Evolutionary conservation across 2,888 invertebrate species (phyloP), one percentile per base, ranked within the genome.

Genomic region (Bugulina stolonifera): DNA sequence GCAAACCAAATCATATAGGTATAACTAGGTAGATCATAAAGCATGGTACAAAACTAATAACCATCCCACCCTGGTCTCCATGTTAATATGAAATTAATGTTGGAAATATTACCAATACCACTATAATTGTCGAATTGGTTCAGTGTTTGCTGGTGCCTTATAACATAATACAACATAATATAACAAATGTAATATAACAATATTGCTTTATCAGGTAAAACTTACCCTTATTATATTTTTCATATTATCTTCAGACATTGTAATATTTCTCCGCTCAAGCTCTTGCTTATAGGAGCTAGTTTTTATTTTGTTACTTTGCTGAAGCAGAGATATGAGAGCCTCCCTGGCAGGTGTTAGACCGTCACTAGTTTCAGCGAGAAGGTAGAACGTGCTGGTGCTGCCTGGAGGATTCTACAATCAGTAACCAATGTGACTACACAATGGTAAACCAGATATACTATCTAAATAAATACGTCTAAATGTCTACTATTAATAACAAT

Each of bases 361-460:
- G 27, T 64, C 34, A 14, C 32, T 32, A 32, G 64, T 27, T 3
- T 64, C 29, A 3, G 34, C 27, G 32, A 64, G 64, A 32, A 64
- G 10, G 34, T 64, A 64, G 64, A 64, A 64, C 10, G 64, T 64
- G n/a, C 64, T 32, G n/a, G 64, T 64, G n/a, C 64, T 64, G 64
- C 64, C 64, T 29, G 64, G 64, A 29, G 64, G 64, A 5, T 64
- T 64, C 64, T 64, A 64, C 22, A 64, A 32, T n/a, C n/a, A n/a
- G n/a, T n/a, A n/a, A n/a, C n/a, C n/a, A n/a, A n/a, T n/a, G n/a
- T n/a, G n/a, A n/a, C n/a, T n/a, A n/a, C n/a, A n/a, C n/a, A n/a
- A n/a, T n/a, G n/a, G n/a, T n/a, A n/a, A n/a, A n/a, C n/a, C n/a
- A n/a, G n/a, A n/a, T n/a, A n/a, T n/a, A n/a, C n/a, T n/a, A n/a